These are phyloP conservation scores for Ambastaia sidthimunki DNA, from an alignment of 2,797 vertebrate genomes.

Conservation along the genomic window DNA sequence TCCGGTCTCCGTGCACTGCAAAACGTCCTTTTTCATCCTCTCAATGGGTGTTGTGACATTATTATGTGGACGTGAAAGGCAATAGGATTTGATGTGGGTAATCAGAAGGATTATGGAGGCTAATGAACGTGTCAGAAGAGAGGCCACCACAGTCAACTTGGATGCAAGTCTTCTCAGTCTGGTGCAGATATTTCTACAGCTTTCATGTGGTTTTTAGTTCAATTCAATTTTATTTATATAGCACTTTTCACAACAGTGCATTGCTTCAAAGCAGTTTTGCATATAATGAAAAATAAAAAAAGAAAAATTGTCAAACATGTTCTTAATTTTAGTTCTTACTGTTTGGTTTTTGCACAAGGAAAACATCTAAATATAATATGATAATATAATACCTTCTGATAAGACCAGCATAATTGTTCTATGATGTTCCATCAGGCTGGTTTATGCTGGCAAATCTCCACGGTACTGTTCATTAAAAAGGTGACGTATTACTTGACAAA, in stretches of 20 bases:
- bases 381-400: neutral
- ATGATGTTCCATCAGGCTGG: neutral
- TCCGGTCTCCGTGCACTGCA: conserved; percentile 49
- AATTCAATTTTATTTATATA: too few relatives aligned
- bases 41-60: conserved; percentile 69
- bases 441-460: neutral
- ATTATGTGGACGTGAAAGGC: conserved; percentile 69
- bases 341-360: neutral
- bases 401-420: neutral
- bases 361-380: neutral
- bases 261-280: too few relatives aligned
- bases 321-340: neutral
- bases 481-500: neutral
- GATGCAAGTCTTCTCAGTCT: conserved; percentile 3
- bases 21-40: conserved; percentile 68
- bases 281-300: too few relatives aligned
- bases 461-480: neutral
- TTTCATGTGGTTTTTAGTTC: neutral
- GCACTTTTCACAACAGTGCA: too few relatives aligned
- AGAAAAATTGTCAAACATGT: too few relatives aligned
- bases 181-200: neutral
- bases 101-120: conserved; percentile 68
- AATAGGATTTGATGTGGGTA: conserved; percentile 65
- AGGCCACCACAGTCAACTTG: conserved; percentile 64
- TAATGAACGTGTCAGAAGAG: conserved; percentile 77